Evolutionary conservation across 1,140 invertebrate species (phyloP), one percentile per base, ranked within the genome.

Genomic region (Sitobion miscanthi): DNA sequence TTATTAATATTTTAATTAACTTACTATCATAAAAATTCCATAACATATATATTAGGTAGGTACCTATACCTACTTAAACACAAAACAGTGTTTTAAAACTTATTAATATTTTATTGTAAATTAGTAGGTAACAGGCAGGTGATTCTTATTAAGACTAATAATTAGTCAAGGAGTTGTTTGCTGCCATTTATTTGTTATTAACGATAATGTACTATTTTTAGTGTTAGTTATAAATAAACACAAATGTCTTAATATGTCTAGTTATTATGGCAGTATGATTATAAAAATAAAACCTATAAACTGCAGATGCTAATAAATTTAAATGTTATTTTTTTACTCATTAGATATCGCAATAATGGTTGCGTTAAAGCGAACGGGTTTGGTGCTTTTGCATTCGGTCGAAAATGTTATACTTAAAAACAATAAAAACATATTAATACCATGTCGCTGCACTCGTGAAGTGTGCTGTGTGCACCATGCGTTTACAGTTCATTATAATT

Each of bases 1-100:
- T 25, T 86, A 82, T 87, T 87, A 45, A 62, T 5, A 45, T 54
- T 87, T 93, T 62, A 38, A 86, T 52, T 88, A 88, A 35, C 30
- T 52, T 30, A 25, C 20, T 17, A 89, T 49, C 14, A 52, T 88
- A 52, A 88, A 57, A 52, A 25, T n/a, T 14, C 14, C 62, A 77
- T 77, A 77, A n/a, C 4, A 25, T 57, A 54, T 42, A 62, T 77
- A 69, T 49, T 87, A 87, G 0, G 0, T n/a, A 88, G 8, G 45
- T 23, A 54, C 11, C 0, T n/a, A 52, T n/a, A n/a, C 7, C 8
- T 21, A 54, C 35, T 54, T 89, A 9, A 54, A 87, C 2, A 38
- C 42, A n/a, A 47, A 87, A 88, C 21, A n/a, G 2, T 49, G 11
- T 88, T 88, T 35, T 52, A 88, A 25, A 85, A 30, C 21, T 45